phyloP scores from a whole-genome alignment of 2,888 invertebrate species.

The Lepidonotus clava region DNA sequence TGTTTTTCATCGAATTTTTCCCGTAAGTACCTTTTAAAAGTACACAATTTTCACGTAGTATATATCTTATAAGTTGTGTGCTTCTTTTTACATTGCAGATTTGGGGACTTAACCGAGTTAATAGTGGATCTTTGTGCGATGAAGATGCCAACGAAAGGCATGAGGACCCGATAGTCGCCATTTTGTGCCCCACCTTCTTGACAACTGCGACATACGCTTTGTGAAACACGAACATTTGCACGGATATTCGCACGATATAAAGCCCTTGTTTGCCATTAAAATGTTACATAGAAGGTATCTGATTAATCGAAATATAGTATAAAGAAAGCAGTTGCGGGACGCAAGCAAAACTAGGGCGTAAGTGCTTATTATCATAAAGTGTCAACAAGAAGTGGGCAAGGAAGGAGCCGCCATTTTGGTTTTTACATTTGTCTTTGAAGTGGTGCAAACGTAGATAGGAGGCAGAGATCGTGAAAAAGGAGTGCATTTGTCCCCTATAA shows the following conservation, averaged over 20 bases:
- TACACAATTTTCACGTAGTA: background rate
- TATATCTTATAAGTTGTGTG: background rate
- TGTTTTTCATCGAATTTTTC: background rate
- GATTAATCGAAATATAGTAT: background rate
- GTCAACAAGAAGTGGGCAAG: constrained; percentile 34
- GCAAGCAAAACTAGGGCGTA: constrained; percentile 26
- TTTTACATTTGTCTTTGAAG: background rate
- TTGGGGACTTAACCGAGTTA: background rate
- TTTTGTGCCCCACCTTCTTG: constrained; percentile 27
- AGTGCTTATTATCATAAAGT: constrained; percentile 22
- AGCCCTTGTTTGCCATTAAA: constrained; percentile 34
- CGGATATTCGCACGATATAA: constrained; percentile 38
- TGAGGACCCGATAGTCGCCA: constrained; percentile 10
- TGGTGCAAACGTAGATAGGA: background rate
- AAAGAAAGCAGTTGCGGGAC: constrained; percentile 14
- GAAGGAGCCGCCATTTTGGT: constrained; percentile 40
- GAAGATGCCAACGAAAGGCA: background rate
- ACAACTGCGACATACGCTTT: background rate
- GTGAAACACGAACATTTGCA: constrained; percentile 34
- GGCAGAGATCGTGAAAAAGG: background rate
- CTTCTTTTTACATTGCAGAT: constrained; percentile 19
- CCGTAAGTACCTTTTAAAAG: background rate
- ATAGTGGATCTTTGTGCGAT: background rate
- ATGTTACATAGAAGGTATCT: constrained; percentile 33
- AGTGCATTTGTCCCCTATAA: background rate